These are phyloP conservation scores for Aporophyla nigra DNA, from an alignment of 2,888 invertebrate species.

Conservation along the genomic window DNA sequence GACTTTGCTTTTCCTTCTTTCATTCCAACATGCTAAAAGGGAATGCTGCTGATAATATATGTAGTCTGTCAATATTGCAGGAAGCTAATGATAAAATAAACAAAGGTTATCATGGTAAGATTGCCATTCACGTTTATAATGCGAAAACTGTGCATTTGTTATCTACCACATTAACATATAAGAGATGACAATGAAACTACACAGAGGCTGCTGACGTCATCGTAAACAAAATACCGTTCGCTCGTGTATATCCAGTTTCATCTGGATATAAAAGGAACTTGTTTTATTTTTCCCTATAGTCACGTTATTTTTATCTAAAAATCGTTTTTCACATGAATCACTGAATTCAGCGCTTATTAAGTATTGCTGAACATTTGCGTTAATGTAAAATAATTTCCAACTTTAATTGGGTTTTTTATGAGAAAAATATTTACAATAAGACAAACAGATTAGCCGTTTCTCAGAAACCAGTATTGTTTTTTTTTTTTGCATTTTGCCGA, in stretches of 20 bases:
- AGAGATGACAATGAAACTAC: slow-evolving; percentile 50
- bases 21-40: slow-evolving; percentile 8
- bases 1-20: neutral
- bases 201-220: slow-evolving; percentile 43
- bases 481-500: neutral
- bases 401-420: slow-evolving; percentile 4
- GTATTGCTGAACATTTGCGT: neutral
- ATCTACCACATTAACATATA: slow-evolving; percentile 35
- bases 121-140: slow-evolving; percentile 39
- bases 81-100: slow-evolving; percentile 47
- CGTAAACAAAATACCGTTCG: slow-evolving; percentile 29
- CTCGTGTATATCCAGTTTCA: slow-evolving; percentile 17
- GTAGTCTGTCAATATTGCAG: slow-evolving; percentile 34
- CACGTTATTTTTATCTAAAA: neutral
- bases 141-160: slow-evolving; percentile 42
- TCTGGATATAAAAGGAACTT: slow-evolving; percentile 3
- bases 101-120: slow-evolving; percentile 49
- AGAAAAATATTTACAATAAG: slow-evolving; percentile 8
- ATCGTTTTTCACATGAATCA: neutral
- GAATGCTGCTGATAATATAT: neutral
- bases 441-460: slow-evolving; percentile 15
- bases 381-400: neutral
- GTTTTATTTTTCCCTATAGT: neutral
- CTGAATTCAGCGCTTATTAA: neutral
- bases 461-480: slow-evolving; percentile 18